These are phyloP conservation scores for Patiria miniata DNA, from an alignment of 35 echinoderm and acorn worm species.

Conservation along the genomic window DNA sequence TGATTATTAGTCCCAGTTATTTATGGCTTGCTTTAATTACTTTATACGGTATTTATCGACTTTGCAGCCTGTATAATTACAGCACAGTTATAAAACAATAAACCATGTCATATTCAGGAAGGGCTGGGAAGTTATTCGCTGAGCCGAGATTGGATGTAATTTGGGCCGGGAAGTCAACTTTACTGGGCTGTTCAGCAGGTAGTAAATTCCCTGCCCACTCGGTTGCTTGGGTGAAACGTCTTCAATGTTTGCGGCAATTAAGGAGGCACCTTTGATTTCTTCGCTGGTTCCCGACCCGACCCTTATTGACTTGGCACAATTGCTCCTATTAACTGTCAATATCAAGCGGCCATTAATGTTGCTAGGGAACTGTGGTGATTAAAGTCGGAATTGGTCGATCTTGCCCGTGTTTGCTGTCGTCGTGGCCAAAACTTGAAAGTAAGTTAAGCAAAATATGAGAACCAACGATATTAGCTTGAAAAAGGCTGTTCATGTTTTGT, in stretches of 20 bases:
- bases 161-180: too few species aligned
- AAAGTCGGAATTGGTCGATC: neutral
- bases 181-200: too few species aligned
- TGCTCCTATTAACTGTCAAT: neutral
- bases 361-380: neutral
- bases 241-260: neutral
- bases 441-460: too few species aligned
- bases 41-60: neutral
- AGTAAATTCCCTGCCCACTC: too few species aligned
- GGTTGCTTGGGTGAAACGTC: neutral
- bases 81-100: constrained; percentile 31
- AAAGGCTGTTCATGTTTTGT: too few species aligned
- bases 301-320: constrained; percentile 11
- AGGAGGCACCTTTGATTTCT: neutral
- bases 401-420: too few species aligned
- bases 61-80: neutral
- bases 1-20: neutral
- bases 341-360: constrained; percentile 4
- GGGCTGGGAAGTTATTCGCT: too few species aligned
- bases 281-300: neutral
- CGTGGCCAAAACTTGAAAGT: too few species aligned
- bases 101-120: neutral
- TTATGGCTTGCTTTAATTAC: neutral
- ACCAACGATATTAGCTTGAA: too few species aligned
- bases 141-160: too few species aligned